Conservation (phyloP, 1,140 invertebrate genomes). For the Scaptomyza montana region DNA sequence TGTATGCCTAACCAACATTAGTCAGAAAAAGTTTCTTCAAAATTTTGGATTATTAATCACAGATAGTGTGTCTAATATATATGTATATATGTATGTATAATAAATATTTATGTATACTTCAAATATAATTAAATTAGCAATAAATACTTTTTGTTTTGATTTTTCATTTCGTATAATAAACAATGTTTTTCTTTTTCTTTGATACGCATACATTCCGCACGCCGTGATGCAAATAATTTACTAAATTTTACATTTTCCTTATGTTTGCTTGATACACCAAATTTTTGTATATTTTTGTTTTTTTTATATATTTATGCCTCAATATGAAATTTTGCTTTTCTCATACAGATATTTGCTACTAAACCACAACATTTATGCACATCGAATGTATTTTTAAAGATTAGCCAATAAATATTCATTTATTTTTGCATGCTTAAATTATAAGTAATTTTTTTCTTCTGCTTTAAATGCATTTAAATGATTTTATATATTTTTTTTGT, state of each 20-base stretch:
- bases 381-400: constrained; percentile 67
- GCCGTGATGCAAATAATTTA: constrained; percentile 53
- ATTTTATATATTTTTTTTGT: constrained; percentile 22
- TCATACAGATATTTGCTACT: constrained; percentile 57
- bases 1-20: constrained; percentile 74
- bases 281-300: constrained; percentile 43
- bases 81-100: constrained; percentile 78
- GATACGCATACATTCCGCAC: constrained; percentile 28
- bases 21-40: constrained; percentile 83
- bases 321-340: constrained; percentile 53
- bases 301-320: constrained; percentile 44
- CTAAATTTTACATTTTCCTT: constrained; percentile 34
- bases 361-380: constrained; percentile 80
- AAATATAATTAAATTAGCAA: constrained; percentile 83
- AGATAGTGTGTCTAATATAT: constrained; percentile 84
- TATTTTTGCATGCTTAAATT: constrained; percentile 43
- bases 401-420: constrained; percentile 65
- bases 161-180: constrained; percentile 62
- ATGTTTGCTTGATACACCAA: constrained; percentile 43
- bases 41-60: constrained; percentile 84
- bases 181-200: constrained; percentile 47
- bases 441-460: constrained; percentile 45
- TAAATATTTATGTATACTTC: constrained; percentile 83
- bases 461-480: constrained; percentile 45
- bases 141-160: constrained; percentile 70